phyloP scores from a whole-genome alignment of 2,113 vertebrate species.

The Epinephelus moara region DNA sequence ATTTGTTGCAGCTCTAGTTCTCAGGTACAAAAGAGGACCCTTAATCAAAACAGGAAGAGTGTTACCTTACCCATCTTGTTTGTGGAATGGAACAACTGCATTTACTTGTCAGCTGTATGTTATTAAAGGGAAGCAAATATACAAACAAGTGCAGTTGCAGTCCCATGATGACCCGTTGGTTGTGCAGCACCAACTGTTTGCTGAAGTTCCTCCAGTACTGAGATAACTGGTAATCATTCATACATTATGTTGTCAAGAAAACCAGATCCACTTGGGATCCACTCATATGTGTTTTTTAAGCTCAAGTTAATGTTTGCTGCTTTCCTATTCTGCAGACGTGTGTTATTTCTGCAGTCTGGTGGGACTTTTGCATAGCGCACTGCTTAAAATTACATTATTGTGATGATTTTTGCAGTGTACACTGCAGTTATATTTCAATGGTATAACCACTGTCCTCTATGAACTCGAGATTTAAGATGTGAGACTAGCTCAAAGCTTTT shows the following conservation, averaged over 20 bases:
- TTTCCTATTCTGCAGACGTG: neutral
- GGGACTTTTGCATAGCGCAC: neutral
- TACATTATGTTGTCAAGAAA: neutral
- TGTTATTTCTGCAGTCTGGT: neutral
- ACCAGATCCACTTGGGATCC: neutral
- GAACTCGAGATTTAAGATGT: neutral
- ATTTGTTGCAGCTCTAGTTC: neutral
- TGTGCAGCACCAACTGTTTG: conserved; percentile 15
- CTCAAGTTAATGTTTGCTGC: neutral
- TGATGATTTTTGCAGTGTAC: neutral
- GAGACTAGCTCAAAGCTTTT: neutral
- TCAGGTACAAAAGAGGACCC: neutral
- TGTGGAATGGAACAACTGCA: neutral
- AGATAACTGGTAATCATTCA: neutral
- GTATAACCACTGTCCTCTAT: neutral
- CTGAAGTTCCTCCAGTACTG: neutral
- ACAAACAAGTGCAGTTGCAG: neutral
- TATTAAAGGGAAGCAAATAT: conserved; percentile 12
- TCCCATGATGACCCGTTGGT: neutral
- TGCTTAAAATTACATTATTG: neutral
- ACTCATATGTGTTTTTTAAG: neutral
- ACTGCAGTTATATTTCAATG: neutral
- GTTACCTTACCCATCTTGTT: neutral
- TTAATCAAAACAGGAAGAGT: neutral
- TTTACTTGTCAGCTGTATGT: conserved; percentile 13